Evolutionary conservation across 2,113 vertebrate genomes (phyloP), one percentile per base, ranked within the genome.

Genomic region (Micronycteris hirsuta): DNA sequence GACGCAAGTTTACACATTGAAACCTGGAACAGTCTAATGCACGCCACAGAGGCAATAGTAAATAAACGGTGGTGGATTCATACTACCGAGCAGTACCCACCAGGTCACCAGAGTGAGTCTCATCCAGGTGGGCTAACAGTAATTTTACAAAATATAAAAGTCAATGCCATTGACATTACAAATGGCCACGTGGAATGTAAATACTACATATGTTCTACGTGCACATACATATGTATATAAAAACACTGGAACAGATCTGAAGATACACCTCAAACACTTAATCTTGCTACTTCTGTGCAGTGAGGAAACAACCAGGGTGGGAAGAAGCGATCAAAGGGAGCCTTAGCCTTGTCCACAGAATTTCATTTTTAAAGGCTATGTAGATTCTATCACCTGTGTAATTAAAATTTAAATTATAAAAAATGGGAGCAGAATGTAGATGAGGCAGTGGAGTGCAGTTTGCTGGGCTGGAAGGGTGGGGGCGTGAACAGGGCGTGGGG

Each of bases 321-420:
- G 68, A 85, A 14, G 61, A 61, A 71, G 38, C 56, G 26, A n/a
- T 54, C 47, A 70, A 65, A 93, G 58, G 24, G 28, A 47, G 36
- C 5, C 56, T 84, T 33, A 94, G 77, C 58, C n/a, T 68, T 85
- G 56, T 87, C 81, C n/a, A 67, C 3, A 28, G 41, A 76, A 11
- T 49, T 86, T 92, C 13, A 65, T 31, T 78, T 54, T 76, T 91
- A 71, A 86, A 82, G 28, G 54, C 49, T 20, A 9, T 82, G 9
- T 28, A 70, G 41, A 82, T 76, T 33, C 2, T 67, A 54, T 52
- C 10, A 22, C 67, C 68, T 28, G 20, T 4, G 41, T 68, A 78
- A 78, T 80, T 92, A 95, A 89, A 92, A 45, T 38, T 93, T 52
- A 81, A 93, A 76, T 95, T 82, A 65, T n/a, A 26, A n/a, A 54